Evolutionary conservation across 2,113 vertebrate genomes (phyloP), one percentile per base, ranked within the genome.

Genomic region (Psephotus haematonotus): DNA sequence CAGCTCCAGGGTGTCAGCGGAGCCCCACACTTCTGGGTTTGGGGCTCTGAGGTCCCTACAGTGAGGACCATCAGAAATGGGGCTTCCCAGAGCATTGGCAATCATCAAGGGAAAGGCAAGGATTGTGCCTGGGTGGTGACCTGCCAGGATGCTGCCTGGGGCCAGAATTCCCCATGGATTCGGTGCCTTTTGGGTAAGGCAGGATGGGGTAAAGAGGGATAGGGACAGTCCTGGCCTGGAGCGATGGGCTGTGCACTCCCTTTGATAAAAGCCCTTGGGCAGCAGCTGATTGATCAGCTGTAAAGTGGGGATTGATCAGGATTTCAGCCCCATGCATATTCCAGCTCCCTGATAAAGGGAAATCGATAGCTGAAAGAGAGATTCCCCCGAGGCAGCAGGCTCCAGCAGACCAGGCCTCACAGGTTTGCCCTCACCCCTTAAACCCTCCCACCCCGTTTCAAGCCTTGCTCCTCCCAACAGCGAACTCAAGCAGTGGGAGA

Each of bases 311-410:
- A 97, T 97, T 94, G 96, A 97, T 97, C 94, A 91, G 95, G 60
- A 43, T 37, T 59, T 55, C 91, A 90, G 83, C 76, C 83, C 93
- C 94, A 93, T 95, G 17, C 91, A 93, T 96, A 94, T 96, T 94
- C 94, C 86, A 86, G 86, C 86, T 68, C 64, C 10, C 94, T 94
- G 95, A 93, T 96, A 95, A 92, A 90, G 68, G 92, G 64, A 75
- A 49, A 96, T 97, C 95, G 0, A 97, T 93, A 75, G 46, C 72
- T 90, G 88, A 27, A 83, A 75, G 71, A 64, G 80, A 49, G 70
- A 62, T 53, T 95, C 80, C 91, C 70, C 25, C 0, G 35, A 59
- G 94, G 64, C 67, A 59, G 88, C 75, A 76, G 70, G 41, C 6
- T 75, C 52, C 67, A 59, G 53, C 55, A 50, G 24, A 31, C 1